These are phyloP conservation scores for honey bee (Apis mellifera) DNA, from an alignment of 1,140 invertebrate species.

Conservation along the genomic window Amel_HAv3.1 CM009942.2:10708501-10709000, in stretches of 20 bases:
- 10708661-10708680: too few species aligned
- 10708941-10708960: slow-evolving; percentile 89
- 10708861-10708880: slow-evolving; percentile 81
- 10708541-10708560: slow-evolving; percentile 85
- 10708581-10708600: slow-evolving; percentile 96
- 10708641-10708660: neutral
- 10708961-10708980: slow-evolving; percentile 90
- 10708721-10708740: slow-evolving; percentile 80
- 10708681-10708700: neutral
- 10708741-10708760: slow-evolving; percentile 92
- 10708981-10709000: slow-evolving; percentile 74
- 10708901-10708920: slow-evolving; percentile 86
- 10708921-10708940: slow-evolving; percentile 86
- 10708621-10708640: slow-evolving; percentile 86
- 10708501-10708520: slow-evolving; percentile 86
- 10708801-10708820: slow-evolving; percentile 98
- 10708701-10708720: slow-evolving; percentile 6
- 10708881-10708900: slow-evolving; percentile 84
- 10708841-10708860: slow-evolving; percentile 73
- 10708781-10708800: slow-evolving; percentile 94
- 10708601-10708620: slow-evolving; percentile 91
- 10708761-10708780: slow-evolving; percentile 96
- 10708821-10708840: slow-evolving; percentile 83
- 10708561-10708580: slow-evolving; percentile 88
- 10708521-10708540: slow-evolving; percentile 93